These are phyloP conservation scores for Aphodius sticticus DNA, from an alignment of 2,888 invertebrate species.

Conservation along the genomic window DNA sequence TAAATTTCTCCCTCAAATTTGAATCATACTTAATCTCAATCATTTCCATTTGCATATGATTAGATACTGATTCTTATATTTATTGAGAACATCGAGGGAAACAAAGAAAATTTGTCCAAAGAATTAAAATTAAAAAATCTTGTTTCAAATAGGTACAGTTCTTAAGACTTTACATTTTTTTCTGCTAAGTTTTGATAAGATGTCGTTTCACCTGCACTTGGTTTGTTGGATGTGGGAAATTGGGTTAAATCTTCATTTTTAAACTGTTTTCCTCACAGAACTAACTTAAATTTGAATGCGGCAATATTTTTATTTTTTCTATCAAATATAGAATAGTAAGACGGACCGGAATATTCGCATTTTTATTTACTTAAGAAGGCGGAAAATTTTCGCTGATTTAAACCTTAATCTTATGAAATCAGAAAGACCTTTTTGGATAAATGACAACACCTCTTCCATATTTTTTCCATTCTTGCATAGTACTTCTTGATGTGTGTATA, in stretches of 20 bases:
- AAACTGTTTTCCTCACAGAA: slow-evolving; percentile 20
- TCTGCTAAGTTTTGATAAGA: slow-evolving; percentile 35
- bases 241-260: slow-evolving; percentile 9
- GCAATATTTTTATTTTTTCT: no score
- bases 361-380: no score
- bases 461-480: slow-evolving; percentile 33
- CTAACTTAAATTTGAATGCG: no score
- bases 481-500: slow-evolving; percentile 35
- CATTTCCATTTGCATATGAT: slow-evolving; percentile 37
- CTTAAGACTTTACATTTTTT: slow-evolving; percentile 32
- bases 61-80: slow-evolving; percentile 35
- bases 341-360: no score
- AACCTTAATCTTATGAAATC: no score
- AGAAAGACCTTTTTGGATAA: slow-evolving; percentile 29
- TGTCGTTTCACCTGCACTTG: slow-evolving; percentile 12
- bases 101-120: slow-evolving; percentile 36
- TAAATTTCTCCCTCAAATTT: slow-evolving; percentile 38
- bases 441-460: slow-evolving; percentile 35
- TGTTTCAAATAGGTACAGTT: slow-evolving; percentile 42
- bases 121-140: slow-evolving; percentile 41
- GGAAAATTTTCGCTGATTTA: no score
- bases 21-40: slow-evolving; percentile 39
- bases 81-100: slow-evolving; percentile 36
- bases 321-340: no score
- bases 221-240: slow-evolving; percentile 28